phyloP scores from a whole-genome alignment of 2,113 vertebrate genomes.

The Amphilophus citrinellus region DNA sequence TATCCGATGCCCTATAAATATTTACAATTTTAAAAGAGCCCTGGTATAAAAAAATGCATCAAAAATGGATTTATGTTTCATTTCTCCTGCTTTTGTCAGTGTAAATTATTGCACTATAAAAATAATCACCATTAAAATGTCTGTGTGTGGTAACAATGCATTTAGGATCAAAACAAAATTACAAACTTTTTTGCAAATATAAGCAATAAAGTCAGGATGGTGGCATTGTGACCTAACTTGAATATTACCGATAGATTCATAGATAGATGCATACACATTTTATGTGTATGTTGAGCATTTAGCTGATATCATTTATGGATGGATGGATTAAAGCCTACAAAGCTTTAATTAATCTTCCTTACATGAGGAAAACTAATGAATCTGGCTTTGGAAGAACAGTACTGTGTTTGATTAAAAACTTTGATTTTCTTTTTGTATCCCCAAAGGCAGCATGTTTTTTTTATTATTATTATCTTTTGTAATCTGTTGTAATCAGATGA shows the following conservation, averaged over 20 bases:
- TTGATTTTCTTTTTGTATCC: background rate
- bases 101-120: background rate
- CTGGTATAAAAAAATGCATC: background rate
- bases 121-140: background rate
- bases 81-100: background rate
- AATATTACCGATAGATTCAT: no score
- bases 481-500: conserved; percentile 28
- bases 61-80: background rate
- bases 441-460: background rate
- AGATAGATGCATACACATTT: no score
- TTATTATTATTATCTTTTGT: conserved; percentile 1
- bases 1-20: background rate
- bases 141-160: background rate
- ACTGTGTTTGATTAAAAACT: background rate
- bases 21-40: background rate
- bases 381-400: background rate
- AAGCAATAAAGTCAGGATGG: background rate
- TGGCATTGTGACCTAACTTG: no score
- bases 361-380: background rate
- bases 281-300: background rate
- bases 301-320: background rate
- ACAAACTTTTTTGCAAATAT: background rate
- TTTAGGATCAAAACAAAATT: background rate
- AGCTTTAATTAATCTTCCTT: background rate
- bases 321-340: background rate